Evolutionary conservation across 2,113 vertebrate genomes (phyloP).

Genomic region (Engystomops pustulosus): DNA sequence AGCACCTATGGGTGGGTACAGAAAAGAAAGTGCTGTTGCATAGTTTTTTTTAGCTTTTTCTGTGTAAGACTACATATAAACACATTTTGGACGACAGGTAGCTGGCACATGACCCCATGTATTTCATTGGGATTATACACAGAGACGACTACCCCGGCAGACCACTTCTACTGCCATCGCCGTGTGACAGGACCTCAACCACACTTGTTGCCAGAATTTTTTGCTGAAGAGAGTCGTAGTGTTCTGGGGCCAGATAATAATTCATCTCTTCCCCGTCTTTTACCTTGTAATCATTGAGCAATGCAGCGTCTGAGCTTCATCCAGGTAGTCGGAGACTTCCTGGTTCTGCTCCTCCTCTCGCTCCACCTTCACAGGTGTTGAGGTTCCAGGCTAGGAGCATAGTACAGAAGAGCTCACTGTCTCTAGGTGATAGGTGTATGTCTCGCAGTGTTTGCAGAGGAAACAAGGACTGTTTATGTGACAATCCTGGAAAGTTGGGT

Average conservation of each 20-base stretch:
- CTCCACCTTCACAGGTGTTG: constrained; percentile 51
- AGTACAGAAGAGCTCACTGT: constrained; percentile 2
- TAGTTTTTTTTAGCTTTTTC: too few relatives aligned
- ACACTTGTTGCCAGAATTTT: too few relatives aligned
- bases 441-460: neutral
- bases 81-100: too few relatives aligned
- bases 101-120: too few relatives aligned
- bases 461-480: neutral
- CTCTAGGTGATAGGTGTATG: constrained; percentile 22
- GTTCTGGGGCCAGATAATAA: neutral
- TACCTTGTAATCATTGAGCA: neutral
- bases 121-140: too few relatives aligned
- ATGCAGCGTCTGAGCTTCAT: neutral
- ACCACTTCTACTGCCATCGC: too few relatives aligned
- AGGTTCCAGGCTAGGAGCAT: constrained; percentile 33
- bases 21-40: too few relatives aligned
- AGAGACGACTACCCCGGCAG: too few relatives aligned
- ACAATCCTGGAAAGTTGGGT: neutral
- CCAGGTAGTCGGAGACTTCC: constrained; percentile 42
- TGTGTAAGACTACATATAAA: too few relatives aligned
- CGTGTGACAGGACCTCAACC: too few relatives aligned
- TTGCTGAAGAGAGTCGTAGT: too few relatives aligned
- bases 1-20: too few relatives aligned
- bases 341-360: constrained; percentile 15
- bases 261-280: neutral